Conservation (phyloP, 2,113 vertebrate genomes). For the Trichechus manatus region DNA sequence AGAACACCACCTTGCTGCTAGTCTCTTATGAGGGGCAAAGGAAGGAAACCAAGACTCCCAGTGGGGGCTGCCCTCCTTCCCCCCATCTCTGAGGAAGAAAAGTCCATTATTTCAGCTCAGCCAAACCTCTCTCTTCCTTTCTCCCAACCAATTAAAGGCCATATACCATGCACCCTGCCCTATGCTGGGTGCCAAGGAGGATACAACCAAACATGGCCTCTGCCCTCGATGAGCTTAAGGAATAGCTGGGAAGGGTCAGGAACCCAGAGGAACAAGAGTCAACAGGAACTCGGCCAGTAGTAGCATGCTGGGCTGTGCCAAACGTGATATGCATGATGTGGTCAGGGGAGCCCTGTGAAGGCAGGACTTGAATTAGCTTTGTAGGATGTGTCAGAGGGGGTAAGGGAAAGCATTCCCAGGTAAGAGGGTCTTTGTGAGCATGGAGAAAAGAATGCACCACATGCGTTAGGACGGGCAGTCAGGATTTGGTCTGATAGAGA, state of each 20-base stretch:
- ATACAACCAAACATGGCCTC: not conserved
- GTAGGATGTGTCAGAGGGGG: not conserved
- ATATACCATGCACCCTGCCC: not conserved
- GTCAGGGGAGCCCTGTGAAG: not conserved
- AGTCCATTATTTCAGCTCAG: not conserved
- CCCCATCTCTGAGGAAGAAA: not conserved
- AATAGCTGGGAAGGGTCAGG: not conserved
- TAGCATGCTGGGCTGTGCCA: not conserved
- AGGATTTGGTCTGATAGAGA: not conserved
- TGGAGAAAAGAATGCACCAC: not conserved
- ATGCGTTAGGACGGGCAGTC: too few species aligned
- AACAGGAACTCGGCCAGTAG: not conserved
- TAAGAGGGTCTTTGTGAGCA: not conserved
- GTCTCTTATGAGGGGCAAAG: not conserved
- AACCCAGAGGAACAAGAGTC: not conserved
- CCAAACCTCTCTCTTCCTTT: not conserved
- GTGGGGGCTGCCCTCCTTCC: accelerated
- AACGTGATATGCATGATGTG: accelerated
- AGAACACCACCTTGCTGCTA: not conserved
- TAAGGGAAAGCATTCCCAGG: not conserved
- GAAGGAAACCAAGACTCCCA: accelerated
- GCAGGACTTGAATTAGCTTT: not conserved
- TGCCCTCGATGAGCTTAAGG: not conserved
- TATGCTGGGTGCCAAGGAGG: not conserved
- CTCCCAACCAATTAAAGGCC: not conserved